Percentiles rank a stretch among this genome's conserved stretches.
These are phyloP conservation scores for Troglohyphantes excavatus DNA, from an alignment of 2,888 invertebrate genomes.

Conservation along the genomic window DNA sequence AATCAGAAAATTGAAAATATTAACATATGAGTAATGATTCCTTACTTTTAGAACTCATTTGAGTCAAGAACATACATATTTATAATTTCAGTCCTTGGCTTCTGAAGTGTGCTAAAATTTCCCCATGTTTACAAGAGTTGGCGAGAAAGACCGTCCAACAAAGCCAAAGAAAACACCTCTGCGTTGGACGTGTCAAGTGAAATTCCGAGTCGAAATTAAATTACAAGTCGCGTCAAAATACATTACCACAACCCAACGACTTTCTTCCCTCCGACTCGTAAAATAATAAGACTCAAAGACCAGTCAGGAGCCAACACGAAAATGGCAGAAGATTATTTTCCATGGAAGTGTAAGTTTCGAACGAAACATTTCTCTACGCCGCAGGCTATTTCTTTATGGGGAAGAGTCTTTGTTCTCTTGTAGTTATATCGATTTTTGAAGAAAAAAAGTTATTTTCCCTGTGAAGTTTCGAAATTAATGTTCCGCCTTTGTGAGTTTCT, in stretches of 20 bases:
- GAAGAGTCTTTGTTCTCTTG: constrained; percentile 28
- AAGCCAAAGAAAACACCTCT: neutral
- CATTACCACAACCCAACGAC: constrained; percentile 24
- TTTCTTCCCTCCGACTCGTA: neutral
- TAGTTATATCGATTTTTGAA: constrained; percentile 10
- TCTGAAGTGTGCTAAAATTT: too few relatives aligned
- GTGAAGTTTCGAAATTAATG: constrained; percentile 49
- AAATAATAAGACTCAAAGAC: constrained; percentile 36
- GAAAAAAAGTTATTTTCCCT: constrained; percentile 2
- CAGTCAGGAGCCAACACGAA: neutral
- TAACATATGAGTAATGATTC: too few relatives aligned
- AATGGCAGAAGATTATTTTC: constrained; percentile 25
- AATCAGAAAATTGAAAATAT: too few relatives aligned
- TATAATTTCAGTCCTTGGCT: too few relatives aligned
- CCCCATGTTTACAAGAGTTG: constrained; percentile 9
- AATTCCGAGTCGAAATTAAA: constrained; percentile 39
- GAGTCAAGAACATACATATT: too few relatives aligned
- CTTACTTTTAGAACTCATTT: too few relatives aligned
- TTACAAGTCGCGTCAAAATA: constrained; percentile 21
- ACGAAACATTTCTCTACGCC: neutral
- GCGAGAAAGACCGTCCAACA: constrained; percentile 5
- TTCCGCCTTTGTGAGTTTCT: neutral
- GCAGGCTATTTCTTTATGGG: constrained; percentile 32
- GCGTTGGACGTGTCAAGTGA: constrained; percentile 2
- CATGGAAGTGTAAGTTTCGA: neutral